phyloP scores from a whole-genome alignment of 2,797 vertebrate genomes.

The Acomys russatus region DNA sequence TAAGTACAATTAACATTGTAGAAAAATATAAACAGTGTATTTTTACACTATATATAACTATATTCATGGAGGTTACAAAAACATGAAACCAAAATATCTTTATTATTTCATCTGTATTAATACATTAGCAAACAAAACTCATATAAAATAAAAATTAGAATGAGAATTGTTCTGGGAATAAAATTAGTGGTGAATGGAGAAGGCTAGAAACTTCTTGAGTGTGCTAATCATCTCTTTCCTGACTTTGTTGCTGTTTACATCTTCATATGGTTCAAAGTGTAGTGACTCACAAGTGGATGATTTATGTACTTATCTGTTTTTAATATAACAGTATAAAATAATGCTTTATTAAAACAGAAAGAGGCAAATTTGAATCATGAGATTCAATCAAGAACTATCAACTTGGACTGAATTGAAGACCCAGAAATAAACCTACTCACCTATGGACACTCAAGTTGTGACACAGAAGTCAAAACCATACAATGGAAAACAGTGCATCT shows the following conservation, averaged over 20 bases:
- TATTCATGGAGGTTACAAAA: background rate
- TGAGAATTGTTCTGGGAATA: background rate
- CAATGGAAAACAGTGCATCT: too few species aligned
- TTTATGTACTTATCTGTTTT: background rate
- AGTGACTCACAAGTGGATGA: too few species aligned
- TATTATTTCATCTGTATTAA: background rate
- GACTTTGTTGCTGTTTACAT: background rate
- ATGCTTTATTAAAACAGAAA: background rate
- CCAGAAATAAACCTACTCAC: too few species aligned
- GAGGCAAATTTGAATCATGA: background rate
- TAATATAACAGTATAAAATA: background rate
- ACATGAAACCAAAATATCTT: background rate
- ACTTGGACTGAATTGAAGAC: too few species aligned
- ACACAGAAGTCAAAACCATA: too few species aligned
- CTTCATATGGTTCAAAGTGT: background rate
- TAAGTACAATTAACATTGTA: too few species aligned
- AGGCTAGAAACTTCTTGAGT: accelerated
- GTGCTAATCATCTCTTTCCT: background rate
- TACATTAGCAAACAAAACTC: background rate
- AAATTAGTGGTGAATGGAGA: background rate
- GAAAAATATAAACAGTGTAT: too few species aligned
- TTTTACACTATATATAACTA: too few species aligned
- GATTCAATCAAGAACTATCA: background rate
- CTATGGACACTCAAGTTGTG: too few species aligned
- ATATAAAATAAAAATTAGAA: background rate